Evolutionary conservation across 1,140 invertebrate species (phyloP).

Genomic region (Asobara japonica): DNA sequence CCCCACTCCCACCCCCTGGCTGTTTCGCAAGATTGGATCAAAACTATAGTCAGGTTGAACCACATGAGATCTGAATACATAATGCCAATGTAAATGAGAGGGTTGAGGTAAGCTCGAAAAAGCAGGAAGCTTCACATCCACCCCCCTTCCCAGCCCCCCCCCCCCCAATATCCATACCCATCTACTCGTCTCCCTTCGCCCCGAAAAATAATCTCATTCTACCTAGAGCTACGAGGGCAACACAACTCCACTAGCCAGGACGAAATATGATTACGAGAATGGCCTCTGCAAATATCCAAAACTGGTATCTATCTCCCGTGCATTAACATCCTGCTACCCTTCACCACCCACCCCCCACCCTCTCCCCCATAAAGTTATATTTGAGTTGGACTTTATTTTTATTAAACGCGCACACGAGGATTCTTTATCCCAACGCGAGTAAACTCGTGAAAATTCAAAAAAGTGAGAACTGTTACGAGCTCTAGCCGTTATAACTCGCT

Average conservation of each 20-base stretch:
- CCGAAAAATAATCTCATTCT: not conserved
- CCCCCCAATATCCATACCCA: not conserved
- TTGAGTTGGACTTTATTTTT: not conserved
- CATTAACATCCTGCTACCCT: not conserved
- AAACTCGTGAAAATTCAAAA: not conserved
- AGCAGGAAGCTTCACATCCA: not conserved
- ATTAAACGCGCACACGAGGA: not conserved
- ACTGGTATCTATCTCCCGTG: not conserved
- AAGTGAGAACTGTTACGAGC: not conserved
- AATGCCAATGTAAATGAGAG: slow-evolving; percentile 48
- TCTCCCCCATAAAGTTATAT: not conserved
- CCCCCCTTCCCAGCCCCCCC: no score
- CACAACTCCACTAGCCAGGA: not conserved
- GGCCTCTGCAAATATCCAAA: not conserved
- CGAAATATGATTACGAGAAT: slow-evolving; percentile 1
- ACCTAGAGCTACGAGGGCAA: not conserved
- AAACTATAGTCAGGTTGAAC: slow-evolving; percentile 37
- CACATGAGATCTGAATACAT: slow-evolving; percentile 47
- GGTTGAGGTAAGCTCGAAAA: slow-evolving; percentile 39
- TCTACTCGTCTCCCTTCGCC: not conserved
- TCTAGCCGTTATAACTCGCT: not conserved
- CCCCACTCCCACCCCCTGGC: not conserved
- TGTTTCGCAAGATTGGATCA: slow-evolving; percentile 42
- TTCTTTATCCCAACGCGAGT: not conserved
- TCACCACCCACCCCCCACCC: not conserved